Conservation (phyloP, 2,888 invertebrate species). For the Tuberolachnus salignus region DNA sequence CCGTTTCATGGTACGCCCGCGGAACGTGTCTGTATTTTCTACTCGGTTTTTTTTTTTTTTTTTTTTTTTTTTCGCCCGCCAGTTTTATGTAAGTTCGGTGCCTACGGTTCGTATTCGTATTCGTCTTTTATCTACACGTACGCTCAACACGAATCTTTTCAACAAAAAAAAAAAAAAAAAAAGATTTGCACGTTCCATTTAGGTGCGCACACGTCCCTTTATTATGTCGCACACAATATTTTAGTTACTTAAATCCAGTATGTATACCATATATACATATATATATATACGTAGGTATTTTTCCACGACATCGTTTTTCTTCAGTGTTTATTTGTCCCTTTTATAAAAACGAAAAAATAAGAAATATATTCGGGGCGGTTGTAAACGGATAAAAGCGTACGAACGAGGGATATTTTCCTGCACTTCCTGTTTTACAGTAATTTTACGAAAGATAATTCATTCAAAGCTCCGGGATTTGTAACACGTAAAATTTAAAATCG, state of each 20-base stretch:
- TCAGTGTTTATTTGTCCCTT: neutral
- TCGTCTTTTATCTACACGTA: conserved; percentile 25
- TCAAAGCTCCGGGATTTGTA: too few relatives aligned
- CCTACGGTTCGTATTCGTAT: neutral
- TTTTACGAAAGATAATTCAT: too few relatives aligned
- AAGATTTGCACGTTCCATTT: conserved; percentile 7
- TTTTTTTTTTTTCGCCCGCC: too few relatives aligned
- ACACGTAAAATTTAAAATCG: too few relatives aligned
- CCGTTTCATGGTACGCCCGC: neutral
- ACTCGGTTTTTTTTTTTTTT: too few relatives aligned
- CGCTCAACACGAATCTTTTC: conserved; percentile 4
- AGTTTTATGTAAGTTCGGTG: neutral
- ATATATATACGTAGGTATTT: neutral
- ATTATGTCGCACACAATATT: neutral
- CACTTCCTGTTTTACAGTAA: too few relatives aligned
- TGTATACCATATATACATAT: neutral
- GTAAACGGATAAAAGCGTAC: too few relatives aligned
- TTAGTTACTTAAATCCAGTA: too few relatives aligned
- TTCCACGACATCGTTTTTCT: neutral
- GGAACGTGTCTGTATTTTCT: neutral
- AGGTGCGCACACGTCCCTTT: neutral
- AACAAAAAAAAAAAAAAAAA: too few relatives aligned
- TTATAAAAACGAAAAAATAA: neutral
- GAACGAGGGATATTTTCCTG: too few relatives aligned
- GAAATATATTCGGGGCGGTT: too few relatives aligned